These are phyloP conservation scores for Muschampia plurimacula DNA, from an alignment of 2,888 invertebrate genomes.

Conservation along the genomic window DNA sequence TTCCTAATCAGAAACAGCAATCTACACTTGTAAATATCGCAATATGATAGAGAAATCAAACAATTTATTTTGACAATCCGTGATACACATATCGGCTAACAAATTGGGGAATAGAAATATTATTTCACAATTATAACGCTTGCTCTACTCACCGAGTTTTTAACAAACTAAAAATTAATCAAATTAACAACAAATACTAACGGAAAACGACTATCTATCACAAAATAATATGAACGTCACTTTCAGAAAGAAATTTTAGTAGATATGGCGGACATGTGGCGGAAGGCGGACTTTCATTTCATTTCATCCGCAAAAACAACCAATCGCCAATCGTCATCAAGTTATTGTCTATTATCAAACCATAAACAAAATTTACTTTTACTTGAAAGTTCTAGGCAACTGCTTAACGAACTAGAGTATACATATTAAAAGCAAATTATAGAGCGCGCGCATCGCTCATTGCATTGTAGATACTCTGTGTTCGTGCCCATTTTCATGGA, in stretches of 20 bases:
- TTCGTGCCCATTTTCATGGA: too few species aligned
- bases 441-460: too few species aligned
- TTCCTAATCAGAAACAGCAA: conserved; percentile 48
- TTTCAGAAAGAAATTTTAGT: conserved; percentile 76
- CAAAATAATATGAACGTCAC: conserved; percentile 82
- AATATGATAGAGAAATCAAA: conserved; percentile 57
- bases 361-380: conserved; percentile 45
- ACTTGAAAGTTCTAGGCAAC: too few species aligned
- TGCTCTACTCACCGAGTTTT: conserved; percentile 71
- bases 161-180: conserved; percentile 76
- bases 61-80: conserved; percentile 79
- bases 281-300: conserved; percentile 75
- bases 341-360: conserved; percentile 51
- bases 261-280: conserved; percentile 84
- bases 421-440: too few species aligned
- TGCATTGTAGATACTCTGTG: too few species aligned
- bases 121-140: conserved; percentile 53
- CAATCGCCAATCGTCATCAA: conserved; percentile 52
- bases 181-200: conserved; percentile 79
- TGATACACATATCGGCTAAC: conserved; percentile 74
- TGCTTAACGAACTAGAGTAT: too few species aligned
- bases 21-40: conserved; percentile 55
- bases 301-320: conserved; percentile 56
- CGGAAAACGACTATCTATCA: conserved; percentile 74
- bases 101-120: conserved; percentile 62